These are phyloP conservation scores for Maconellicoccus hirsutus DNA, from an alignment of 1,140 invertebrate genomes.

Conservation along the genomic window DNA sequence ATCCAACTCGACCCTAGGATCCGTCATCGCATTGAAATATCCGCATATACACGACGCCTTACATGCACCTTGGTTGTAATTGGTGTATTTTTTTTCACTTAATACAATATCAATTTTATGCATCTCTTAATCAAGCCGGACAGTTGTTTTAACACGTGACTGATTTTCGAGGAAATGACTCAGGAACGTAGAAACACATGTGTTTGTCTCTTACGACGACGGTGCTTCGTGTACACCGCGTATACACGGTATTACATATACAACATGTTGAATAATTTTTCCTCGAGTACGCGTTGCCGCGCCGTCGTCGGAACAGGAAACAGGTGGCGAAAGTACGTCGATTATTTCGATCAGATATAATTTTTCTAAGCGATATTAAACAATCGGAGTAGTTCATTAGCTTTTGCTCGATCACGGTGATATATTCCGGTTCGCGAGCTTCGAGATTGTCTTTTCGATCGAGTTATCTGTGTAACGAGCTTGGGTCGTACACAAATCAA, in stretches of 20 bases:
- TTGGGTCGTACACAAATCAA: background rate
- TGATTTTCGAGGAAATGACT: conserved; percentile 18
- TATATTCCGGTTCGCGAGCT: background rate
- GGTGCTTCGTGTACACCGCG: background rate
- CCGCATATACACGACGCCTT: no score
- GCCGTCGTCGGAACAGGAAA: background rate
- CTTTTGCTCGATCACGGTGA: background rate
- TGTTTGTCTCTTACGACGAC: background rate
- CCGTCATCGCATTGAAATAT: no score
- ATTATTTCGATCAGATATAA: conserved; percentile 1
- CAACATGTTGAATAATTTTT: background rate
- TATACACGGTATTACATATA: background rate
- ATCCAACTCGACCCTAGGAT: no score
- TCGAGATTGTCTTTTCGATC: background rate
- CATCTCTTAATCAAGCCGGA: conserved; percentile 3
- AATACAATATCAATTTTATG: background rate
- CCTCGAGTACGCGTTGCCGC: background rate
- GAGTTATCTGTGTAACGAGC: background rate
- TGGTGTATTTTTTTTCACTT: background rate
- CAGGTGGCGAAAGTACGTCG: conserved; percentile 6
- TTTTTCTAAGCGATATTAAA: conserved; percentile 13
- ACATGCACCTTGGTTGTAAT: no score
- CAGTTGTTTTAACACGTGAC: conserved; percentile 21
- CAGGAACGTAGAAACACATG: background rate
- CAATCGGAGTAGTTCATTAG: background rate